A percentile compares a stretch with the other conserved stretches of the same genome.
phyloP scores from a whole-genome alignment of 2,113 vertebrate species.

The Corythaeola cristata region DNA sequence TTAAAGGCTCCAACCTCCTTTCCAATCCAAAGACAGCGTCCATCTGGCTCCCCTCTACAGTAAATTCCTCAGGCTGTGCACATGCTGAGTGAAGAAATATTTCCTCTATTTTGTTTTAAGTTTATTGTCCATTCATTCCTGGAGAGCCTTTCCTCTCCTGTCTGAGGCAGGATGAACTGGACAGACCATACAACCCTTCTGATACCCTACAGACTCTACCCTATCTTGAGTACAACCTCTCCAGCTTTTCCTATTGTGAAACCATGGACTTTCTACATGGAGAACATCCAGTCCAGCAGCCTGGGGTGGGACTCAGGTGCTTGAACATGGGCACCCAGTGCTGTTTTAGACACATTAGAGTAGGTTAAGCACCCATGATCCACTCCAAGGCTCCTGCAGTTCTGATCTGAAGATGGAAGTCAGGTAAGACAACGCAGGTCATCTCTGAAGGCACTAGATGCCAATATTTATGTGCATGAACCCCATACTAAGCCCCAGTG shows the following conservation, averaged over 20 bases:
- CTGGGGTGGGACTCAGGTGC: neutral
- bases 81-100: neutral
- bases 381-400: neutral
- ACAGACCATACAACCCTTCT: too few relatives aligned
- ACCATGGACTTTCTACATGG: neutral
- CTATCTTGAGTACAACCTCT: neutral
- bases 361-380: neutral
- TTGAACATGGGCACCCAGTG: neutral
- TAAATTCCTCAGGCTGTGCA: neutral
- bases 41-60: neutral
- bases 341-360: neutral
- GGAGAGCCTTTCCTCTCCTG: neutral
- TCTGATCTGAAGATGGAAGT: neutral
- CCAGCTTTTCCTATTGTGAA: neutral
- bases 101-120: neutral
- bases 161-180: neutral
- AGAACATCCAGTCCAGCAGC: neutral
- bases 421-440: neutral
- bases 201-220: neutral
- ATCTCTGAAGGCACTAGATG: neutral
- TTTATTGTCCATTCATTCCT: neutral
- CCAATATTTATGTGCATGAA: neutral
- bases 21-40: neutral
- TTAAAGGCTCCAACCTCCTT: neutral
- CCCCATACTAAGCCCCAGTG: neutral